Conservation (phyloP, 1,140 invertebrate species). For the Heterodera schachtii region DNA sequence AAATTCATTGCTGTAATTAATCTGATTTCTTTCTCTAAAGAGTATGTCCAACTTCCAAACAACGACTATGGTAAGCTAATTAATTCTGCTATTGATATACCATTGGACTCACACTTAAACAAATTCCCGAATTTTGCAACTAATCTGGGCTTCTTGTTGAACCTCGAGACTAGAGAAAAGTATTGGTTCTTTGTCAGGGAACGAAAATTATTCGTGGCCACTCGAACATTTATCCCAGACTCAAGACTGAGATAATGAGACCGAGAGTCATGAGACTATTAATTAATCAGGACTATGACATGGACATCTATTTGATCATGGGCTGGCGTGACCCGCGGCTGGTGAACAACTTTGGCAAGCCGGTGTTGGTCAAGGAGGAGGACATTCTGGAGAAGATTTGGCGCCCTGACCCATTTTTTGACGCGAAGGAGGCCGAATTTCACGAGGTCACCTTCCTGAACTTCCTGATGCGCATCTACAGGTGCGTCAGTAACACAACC, state of each 20-base stretch:
- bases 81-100: no score
- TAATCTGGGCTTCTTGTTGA: no score
- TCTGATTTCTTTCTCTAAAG: not conserved
- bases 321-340: constrained; percentile 61
- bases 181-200: no score
- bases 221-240: no score
- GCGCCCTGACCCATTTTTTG: constrained; percentile 70
- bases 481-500: constrained; percentile 71
- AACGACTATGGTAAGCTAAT: constrained; percentile 60
- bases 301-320: constrained; percentile 62
- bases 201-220: no score
- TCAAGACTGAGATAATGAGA: no score
- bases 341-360: constrained; percentile 63
- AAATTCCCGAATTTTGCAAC: no score
- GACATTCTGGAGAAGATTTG: constrained; percentile 60
- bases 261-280: no score
- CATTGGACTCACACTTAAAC: no score
- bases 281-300: constrained; percentile 66
- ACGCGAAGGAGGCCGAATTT: constrained; percentile 74
- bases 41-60: constrained; percentile 65
- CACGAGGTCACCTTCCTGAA: constrained; percentile 75
- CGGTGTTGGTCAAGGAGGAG: constrained; percentile 64
- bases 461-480: constrained; percentile 73
- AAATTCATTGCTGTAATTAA: no score
- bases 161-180: no score